These are phyloP conservation scores for Carduelis carduelis DNA, from an alignment of 2,797 vertebrate genomes.

Conservation along the genomic window DNA sequence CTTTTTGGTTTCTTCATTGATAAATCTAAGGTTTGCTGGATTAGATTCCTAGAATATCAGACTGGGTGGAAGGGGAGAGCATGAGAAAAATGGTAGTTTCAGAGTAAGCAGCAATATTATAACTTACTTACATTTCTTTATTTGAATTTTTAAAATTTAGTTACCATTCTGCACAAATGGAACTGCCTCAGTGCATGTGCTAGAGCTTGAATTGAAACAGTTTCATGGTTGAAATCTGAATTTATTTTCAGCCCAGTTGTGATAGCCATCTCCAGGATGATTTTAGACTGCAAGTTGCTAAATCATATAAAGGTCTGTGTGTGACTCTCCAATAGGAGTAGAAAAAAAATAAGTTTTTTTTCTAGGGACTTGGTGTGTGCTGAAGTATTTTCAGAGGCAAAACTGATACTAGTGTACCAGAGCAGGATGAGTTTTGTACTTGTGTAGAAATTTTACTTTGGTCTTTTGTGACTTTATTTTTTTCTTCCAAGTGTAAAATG, in stretches of 20 bases:
- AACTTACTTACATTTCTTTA: neutral
- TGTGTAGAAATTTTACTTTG: neutral
- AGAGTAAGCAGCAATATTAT: neutral
- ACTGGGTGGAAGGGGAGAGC: neutral
- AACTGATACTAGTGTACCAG: neutral
- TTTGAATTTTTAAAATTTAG: neutral
- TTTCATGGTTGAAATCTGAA: neutral
- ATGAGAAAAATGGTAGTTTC: neutral
- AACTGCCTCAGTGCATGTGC: neutral
- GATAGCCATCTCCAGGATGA: neutral
- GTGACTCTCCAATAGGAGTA: neutral
- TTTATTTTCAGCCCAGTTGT: neutral
- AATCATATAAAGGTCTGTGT: neutral
- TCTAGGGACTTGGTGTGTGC: neutral
- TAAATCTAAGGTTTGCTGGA: neutral
- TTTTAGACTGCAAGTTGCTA: neutral
- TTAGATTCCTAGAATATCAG: neutral
- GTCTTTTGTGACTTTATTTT: neutral
- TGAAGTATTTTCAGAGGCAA: neutral
- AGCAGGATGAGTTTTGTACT: neutral
- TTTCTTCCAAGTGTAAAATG: neutral
- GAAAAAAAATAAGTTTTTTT: neutral
- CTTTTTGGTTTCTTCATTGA: neutral
- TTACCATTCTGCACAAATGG: neutral
- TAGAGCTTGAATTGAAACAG: neutral